Evolutionary conservation across 2,797 vertebrate genomes (phyloP).

Genomic region (Coluber constrictor): DNA sequence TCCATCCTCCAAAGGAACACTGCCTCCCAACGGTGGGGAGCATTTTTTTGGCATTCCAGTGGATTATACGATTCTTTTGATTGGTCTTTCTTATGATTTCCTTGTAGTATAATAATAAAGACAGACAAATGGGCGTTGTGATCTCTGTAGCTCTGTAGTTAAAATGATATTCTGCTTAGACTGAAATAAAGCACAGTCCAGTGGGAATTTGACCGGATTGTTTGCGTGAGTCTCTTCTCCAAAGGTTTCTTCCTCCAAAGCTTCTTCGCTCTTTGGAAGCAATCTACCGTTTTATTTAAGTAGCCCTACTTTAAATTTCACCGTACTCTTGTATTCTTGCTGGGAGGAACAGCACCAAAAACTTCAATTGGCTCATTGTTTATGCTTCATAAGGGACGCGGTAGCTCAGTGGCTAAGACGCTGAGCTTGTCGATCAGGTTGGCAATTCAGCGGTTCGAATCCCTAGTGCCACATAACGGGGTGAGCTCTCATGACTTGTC

Average conservation of each 20-base stretch:
- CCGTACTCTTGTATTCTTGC: not conserved
- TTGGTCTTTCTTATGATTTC: not conserved
- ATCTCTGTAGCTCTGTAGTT: not conserved
- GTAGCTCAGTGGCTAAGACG: no score
- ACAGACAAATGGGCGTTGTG: not conserved
- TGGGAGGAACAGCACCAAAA: not conserved
- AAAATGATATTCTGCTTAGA: not conserved
- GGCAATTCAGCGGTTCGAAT: no score
- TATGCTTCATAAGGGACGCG: no score
- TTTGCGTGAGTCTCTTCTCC: not conserved
- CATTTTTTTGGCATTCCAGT: constrained; percentile 24
- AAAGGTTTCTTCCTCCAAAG: not conserved
- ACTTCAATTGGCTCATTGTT: not conserved
- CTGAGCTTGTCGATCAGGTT: no score
- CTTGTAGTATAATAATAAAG: not conserved
- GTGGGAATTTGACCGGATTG: not conserved
- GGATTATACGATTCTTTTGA: constrained; percentile 23
- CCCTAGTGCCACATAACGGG: no score
- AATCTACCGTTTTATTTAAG: not conserved
- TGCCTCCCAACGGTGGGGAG: not conserved
- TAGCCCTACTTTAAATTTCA: not conserved
- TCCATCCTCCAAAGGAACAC: constrained; percentile 5
- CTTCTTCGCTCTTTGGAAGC: not conserved
- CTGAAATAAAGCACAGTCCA: constrained; percentile 6
- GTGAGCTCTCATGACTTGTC: no score